phyloP scores from a whole-genome alignment of 2,888 invertebrate genomes.

The Eumerus sabulonum region DNA sequence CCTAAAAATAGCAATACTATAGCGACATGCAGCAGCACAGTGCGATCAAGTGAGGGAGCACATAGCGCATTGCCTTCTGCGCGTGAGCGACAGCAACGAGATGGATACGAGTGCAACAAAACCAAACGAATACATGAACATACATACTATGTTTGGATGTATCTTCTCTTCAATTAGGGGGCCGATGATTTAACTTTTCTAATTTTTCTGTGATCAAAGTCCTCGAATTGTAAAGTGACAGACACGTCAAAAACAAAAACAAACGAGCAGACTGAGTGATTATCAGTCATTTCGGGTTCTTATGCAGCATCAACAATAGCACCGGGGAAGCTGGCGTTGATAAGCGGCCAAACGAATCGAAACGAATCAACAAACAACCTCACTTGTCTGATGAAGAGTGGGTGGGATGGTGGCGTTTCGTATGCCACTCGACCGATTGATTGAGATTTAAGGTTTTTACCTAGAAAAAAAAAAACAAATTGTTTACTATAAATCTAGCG shows the following conservation, averaged over 20 bases:
- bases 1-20: constrained; percentile 50
- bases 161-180: not conserved
- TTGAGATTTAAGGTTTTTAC: constrained; percentile 39
- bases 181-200: not conserved
- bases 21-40: constrained; percentile 7
- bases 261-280: constrained; percentile 7
- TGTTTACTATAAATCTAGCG: constrained; percentile 15
- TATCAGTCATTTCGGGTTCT: constrained; percentile 34
- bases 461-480: constrained; percentile 2
- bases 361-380: no score
- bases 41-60: no score
- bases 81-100: not conserved
- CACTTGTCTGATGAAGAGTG: no score
- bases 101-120: no score
- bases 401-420: no score
- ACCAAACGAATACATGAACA: no score
- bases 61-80: constrained; percentile 27
- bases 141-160: no score
- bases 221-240: constrained; percentile 9
- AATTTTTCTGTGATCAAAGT: constrained; percentile 28
- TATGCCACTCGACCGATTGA: constrained; percentile 5
- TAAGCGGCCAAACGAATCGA: constrained; percentile 5
- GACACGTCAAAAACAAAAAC: constrained; percentile 5
- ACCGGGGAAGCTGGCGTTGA: constrained; percentile 13
- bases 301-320: no score